Conservation (phyloP, 2,797 vertebrate species). For the Sebastes paucispinis region DNA sequence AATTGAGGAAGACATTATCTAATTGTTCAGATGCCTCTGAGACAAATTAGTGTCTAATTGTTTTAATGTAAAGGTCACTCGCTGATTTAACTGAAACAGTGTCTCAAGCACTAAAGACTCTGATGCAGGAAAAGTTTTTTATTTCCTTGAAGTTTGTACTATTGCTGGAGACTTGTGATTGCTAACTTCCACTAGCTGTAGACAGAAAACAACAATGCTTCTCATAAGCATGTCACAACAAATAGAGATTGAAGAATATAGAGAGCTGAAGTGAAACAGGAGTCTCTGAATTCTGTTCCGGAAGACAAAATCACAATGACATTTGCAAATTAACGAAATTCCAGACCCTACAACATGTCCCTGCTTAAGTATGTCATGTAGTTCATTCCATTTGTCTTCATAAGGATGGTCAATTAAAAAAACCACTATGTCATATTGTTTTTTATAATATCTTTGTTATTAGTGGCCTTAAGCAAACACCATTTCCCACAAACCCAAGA, state of each 20-base stretch:
- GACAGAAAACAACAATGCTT: not conserved
- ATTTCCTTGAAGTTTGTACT: not conserved
- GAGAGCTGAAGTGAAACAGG: not conserved
- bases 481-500: no score
- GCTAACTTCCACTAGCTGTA: not conserved
- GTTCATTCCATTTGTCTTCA: no score
- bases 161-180: not conserved
- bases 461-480: no score
- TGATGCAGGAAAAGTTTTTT: not conserved
- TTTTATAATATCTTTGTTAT: no score
- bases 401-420: no score
- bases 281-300: not conserved
- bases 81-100: slow-evolving; percentile 4
- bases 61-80: slow-evolving; percentile 22
- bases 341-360: no score
- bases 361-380: no score
- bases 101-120: not conserved
- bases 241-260: not conserved
- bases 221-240: not conserved
- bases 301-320: no score
- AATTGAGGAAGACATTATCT: not conserved
- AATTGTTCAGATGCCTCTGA: slow-evolving; percentile 14
- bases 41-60: slow-evolving; percentile 31
- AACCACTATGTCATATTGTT: no score
- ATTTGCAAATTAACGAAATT: no score